Evolutionary conservation across 2,113 vertebrate genomes (phyloP), one percentile per base, ranked within the genome.

Genomic region (Oryzias woworae): DNA sequence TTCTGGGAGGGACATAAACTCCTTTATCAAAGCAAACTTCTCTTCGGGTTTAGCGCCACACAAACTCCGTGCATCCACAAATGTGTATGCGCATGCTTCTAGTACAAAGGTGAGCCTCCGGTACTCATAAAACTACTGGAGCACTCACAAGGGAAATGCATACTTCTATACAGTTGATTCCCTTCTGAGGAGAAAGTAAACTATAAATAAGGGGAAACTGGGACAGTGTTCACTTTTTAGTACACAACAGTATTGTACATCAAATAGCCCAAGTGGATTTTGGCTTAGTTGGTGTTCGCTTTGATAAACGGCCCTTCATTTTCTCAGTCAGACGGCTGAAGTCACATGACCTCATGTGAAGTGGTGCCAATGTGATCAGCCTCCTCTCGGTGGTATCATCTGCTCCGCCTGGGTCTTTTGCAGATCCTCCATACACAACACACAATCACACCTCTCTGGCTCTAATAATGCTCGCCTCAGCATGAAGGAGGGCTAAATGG

Each of bases 1-100:
- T 67, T 64, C 24, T 18, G 67, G 69, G 82, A 77, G 55, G 54
- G 60, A 71, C 70, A 66, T 69, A 71, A 86, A 83, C 64, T 53
- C 62, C 42, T 75, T 65, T 69, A 78, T 86, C 79, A 85, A 70
- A 85, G 69, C 69, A 48, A 69, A 75, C 66, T 77, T 58, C 71
- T 74, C 64, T 61, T 50, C 26, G 60, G 78, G 66, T 75, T 49
- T 63, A 59, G 6, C 22, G 18, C 58, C 47, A 6, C 66, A 53
- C 44, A 7, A 50, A 58, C 54, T 46, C n/a, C 14, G 18, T 3
- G 3, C 14, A 65, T 78, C 26, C 49, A 14, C 52, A 58, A 15
- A 7, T 49, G 14, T 66, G 47, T 78, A 45, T 41, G 48, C n/a
- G 22, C 20, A 18, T 48, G 28, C 56, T 51, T 73, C 26, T 54